A percentile compares a stretch with the other conserved stretches of the same genome.
phyloP scores from a whole-genome alignment of 2,113 vertebrate species.

The Hiodon tergisus region DNA sequence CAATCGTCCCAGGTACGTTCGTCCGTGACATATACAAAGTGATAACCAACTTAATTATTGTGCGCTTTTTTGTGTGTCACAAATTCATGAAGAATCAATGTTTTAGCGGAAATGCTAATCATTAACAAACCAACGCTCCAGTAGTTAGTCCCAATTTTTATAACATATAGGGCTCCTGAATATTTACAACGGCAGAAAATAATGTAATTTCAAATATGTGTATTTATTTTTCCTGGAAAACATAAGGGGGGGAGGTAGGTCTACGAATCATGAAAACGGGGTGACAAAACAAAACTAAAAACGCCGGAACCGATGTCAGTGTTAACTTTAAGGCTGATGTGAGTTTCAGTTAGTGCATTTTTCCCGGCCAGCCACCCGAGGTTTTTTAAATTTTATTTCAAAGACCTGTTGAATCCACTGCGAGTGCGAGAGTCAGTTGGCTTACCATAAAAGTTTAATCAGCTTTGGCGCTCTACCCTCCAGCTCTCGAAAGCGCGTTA shows the following conservation, averaged over 20 bases:
- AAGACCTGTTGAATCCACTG: slow-evolving; percentile 60
- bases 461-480: slow-evolving; percentile 33
- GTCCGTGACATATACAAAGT: no score
- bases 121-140: no score
- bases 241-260: neutral
- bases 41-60: no score
- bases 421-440: slow-evolving; percentile 48
- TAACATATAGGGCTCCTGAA: neutral
- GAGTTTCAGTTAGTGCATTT: slow-evolving; percentile 47
- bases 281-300: neutral
- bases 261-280: neutral
- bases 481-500: slow-evolving; percentile 28
- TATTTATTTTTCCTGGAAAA: no score
- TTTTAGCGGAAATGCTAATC: no score
- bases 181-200: no score
- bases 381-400: slow-evolving; percentile 37
- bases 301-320: slow-evolving; percentile 3
- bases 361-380: slow-evolving; percentile 50
- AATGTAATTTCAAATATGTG: no score
- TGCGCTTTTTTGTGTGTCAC: no score
- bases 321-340: slow-evolving; percentile 21
- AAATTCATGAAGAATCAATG: no score
- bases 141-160: neutral
- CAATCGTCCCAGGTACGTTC: no score
- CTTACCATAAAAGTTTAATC: slow-evolving; percentile 62